phyloP scores from a whole-genome alignment of 2,797 vertebrate genomes.

The Coendou prehensilis region DNA sequence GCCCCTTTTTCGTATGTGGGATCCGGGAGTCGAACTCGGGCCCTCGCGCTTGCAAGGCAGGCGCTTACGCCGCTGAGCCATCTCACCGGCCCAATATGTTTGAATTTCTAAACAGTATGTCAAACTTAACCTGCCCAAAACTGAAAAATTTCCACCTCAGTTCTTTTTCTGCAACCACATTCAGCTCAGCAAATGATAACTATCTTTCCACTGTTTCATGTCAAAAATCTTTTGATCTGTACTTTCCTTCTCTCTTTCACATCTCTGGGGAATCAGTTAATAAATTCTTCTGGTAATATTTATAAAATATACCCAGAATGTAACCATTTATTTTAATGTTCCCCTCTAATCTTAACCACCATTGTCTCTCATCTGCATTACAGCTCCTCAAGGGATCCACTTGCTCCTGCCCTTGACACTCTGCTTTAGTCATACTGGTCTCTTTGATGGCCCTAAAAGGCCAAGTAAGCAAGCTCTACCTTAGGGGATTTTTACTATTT shows the following conservation, averaged over 20 bases:
- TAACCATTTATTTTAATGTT: background rate
- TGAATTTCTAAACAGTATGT: background rate
- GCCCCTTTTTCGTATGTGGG: too few species aligned
- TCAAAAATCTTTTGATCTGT: background rate
- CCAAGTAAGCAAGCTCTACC: background rate
- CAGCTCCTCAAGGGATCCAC: background rate
- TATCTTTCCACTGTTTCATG: background rate
- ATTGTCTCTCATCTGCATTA: background rate
- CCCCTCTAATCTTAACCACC: background rate
- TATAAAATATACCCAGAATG: background rate
- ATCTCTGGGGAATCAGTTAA: background rate
- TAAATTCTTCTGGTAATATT: background rate
- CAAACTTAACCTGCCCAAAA: background rate
- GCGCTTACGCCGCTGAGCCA: too few species aligned
- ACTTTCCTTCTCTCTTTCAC: background rate
- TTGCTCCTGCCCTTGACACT: background rate
- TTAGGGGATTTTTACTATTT: background rate
- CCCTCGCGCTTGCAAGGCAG: too few species aligned
- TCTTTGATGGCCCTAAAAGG: background rate
- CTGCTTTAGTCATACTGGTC: background rate
- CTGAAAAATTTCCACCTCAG: background rate
- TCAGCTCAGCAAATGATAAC: background rate
- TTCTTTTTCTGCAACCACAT: background rate
- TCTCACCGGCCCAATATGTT: too few species aligned
- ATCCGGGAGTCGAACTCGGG: too few species aligned